A percentile compares a stretch with the other conserved stretches of the same genome.
Conservation (phyloP, 2,113 vertebrate genomes). For the Xiphorhynchus elegans region DNA sequence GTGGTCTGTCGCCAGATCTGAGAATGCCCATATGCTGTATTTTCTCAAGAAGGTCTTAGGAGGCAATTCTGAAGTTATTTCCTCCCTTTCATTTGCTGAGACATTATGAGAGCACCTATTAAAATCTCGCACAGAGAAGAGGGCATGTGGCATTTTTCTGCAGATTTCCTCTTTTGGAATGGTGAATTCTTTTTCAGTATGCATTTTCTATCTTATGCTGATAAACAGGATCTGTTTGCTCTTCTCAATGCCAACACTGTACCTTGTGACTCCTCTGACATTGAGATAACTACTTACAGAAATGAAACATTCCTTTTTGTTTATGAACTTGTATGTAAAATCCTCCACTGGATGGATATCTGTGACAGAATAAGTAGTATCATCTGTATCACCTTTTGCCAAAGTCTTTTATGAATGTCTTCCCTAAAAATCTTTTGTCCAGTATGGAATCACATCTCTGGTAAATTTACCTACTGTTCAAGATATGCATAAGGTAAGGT, state of each 20-base stretch:
- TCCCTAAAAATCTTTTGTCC: neutral
- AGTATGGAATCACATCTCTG: neutral
- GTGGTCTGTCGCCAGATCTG: neutral
- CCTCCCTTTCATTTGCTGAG: neutral
- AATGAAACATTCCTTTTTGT: neutral
- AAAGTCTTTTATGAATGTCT: neutral
- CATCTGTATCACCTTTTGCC: neutral
- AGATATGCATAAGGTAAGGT: neutral
- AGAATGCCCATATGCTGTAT: neutral
- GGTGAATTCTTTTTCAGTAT: neutral
- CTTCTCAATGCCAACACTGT: neutral
- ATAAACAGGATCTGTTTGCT: neutral
- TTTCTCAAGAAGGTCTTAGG: neutral
- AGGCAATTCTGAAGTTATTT: neutral
- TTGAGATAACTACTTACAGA: neutral
- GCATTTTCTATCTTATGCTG: neutral
- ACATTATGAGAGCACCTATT: neutral
- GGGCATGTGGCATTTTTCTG: neutral
- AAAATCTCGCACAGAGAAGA: neutral
- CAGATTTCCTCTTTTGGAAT: neutral
- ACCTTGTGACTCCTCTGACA: neutral
- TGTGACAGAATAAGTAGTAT: neutral
- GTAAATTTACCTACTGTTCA: neutral
- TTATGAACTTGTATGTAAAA: neutral
- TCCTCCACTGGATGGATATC: fast-evolving